These are phyloP conservation scores for Girardinus metallicus DNA, from an alignment of 2,797 vertebrate species.

Conservation along the genomic window DNA sequence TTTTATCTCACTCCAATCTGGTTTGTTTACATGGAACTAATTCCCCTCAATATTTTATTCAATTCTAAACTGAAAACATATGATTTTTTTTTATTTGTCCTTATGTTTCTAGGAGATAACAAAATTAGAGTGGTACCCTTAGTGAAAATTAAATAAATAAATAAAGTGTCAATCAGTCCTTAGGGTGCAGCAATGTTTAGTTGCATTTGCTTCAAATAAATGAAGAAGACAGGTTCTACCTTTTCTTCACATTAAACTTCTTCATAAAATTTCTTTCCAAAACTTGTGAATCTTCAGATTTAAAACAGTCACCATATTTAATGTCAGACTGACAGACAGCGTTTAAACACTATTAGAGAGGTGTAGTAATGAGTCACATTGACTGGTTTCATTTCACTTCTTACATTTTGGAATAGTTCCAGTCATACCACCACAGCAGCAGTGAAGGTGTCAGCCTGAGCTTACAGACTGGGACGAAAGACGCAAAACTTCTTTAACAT, in stretches of 20 bases:
- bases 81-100: no score
- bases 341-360: background rate
- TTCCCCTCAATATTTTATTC: background rate
- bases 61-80: background rate
- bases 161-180: no score
- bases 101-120: no score
- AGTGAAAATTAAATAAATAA: no score
- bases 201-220: background rate
- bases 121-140: no score
- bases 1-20: background rate
- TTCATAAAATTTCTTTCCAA: background rate
- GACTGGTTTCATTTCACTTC: background rate
- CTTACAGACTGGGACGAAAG: background rate
- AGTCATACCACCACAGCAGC: background rate
- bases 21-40: background rate
- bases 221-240: background rate
- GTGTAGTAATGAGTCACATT: background rate
- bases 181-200: no score
- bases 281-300: background rate
- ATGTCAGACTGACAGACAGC: background rate
- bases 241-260: background rate
- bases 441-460: background rate
- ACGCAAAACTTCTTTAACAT: background rate
- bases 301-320: background rate
- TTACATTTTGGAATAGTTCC: background rate